Conservation (phyloP, 2,888 invertebrate species). For the Callosobruchus maculatus region DNA sequence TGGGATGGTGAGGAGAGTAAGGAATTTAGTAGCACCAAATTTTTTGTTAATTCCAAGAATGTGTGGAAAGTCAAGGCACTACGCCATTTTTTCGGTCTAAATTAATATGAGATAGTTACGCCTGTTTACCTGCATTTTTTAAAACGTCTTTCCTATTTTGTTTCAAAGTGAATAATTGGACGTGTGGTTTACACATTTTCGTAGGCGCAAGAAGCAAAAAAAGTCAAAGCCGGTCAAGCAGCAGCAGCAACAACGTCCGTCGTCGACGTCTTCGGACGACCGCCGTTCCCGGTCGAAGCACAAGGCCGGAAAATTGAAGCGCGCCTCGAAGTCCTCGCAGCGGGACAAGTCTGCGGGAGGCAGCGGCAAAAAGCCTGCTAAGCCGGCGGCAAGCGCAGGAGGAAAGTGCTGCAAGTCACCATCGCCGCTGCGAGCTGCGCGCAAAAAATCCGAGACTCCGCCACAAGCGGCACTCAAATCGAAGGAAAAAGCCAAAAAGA, state of each 20-base stretch:
- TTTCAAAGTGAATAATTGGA: too few relatives aligned
- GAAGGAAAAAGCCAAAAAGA: conserved; percentile 35
- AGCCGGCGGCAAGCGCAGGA: conserved; percentile 35
- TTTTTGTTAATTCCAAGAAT: too few relatives aligned
- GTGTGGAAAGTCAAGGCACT: too few relatives aligned
- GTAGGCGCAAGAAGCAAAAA: conserved; percentile 37
- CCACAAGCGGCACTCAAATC: conserved; percentile 17
- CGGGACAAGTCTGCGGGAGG: conserved; percentile 46
- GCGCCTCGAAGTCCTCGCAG: conserved; percentile 42
- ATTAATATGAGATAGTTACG: too few relatives aligned
- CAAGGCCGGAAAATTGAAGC: conserved; percentile 51
- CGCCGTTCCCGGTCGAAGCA: conserved; percentile 52
- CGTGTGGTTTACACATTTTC: background rate
- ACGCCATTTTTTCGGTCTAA: too few relatives aligned
- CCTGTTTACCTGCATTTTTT: too few relatives aligned
- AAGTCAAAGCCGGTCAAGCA: conserved; percentile 32
- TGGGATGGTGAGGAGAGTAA: too few relatives aligned
- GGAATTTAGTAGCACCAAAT: too few relatives aligned
- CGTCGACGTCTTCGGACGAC: conserved; percentile 57
- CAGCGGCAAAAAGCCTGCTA: conserved; percentile 37
- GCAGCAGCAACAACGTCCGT: conserved; percentile 31
- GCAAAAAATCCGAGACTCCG: conserved; percentile 47
- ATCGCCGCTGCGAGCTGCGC: conserved; percentile 34
- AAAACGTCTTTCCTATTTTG: too few relatives aligned
- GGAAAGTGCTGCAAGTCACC: conserved; percentile 37